Evolutionary conservation across 2,888 invertebrate species (phyloP).

Genomic region (Tupiocoris notatus): DNA sequence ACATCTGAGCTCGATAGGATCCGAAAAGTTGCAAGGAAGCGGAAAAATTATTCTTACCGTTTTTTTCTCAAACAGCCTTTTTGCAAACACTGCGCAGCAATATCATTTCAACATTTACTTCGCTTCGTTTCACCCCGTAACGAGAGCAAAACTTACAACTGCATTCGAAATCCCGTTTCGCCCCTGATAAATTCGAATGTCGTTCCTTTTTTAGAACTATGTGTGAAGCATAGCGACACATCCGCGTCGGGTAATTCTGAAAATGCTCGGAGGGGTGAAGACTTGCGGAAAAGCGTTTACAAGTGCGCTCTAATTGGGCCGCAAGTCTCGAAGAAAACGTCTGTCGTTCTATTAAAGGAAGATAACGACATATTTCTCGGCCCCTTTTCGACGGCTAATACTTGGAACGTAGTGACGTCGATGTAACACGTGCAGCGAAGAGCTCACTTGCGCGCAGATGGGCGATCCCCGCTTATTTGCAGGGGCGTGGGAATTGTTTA

Average conservation of each 20-base stretch:
- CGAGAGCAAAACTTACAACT: too few species aligned
- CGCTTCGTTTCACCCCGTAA: too few species aligned
- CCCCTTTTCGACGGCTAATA: neutral
- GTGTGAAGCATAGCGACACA: neutral
- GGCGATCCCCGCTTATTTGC: neutral
- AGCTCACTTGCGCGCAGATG: neutral
- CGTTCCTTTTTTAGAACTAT: neutral
- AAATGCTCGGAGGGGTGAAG: neutral
- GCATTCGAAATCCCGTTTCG: too few species aligned
- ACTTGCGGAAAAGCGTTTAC: neutral
- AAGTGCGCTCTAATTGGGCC: neutral
- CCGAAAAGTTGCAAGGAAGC: too few species aligned
- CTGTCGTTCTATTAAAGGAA: neutral
- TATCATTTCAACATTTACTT: too few species aligned
- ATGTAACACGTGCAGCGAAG: neutral
- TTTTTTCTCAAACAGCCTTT: too few species aligned
- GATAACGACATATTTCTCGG: neutral
- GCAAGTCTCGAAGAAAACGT: neutral
- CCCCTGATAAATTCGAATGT: too few species aligned
- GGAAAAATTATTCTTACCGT: too few species aligned
- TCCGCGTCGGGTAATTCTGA: neutral
- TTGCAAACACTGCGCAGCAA: too few species aligned
- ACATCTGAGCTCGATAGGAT: too few species aligned
- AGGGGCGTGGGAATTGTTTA: neutral
- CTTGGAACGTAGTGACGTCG: neutral